Percentiles rank a stretch among this genome's conserved stretches.
Evolutionary conservation across 2,888 invertebrate species (phyloP).

Genomic region (Heliconius charithonia): DNA sequence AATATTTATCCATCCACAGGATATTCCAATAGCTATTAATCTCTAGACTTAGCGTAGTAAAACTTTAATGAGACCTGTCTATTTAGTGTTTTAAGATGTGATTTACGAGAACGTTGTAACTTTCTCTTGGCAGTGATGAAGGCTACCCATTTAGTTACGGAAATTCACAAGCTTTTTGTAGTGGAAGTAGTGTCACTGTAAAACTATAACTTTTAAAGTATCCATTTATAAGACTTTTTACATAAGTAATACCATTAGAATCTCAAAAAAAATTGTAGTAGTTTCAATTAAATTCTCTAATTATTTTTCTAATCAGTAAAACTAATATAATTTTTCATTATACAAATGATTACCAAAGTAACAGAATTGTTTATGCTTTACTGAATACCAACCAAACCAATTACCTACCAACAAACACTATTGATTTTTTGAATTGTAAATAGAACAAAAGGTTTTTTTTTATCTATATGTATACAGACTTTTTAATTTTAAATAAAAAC

Average conservation of each 20-base stretch:
- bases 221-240: slow-evolving; percentile 7
- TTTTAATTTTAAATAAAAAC: too few relatives aligned
- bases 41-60: slow-evolving; percentile 36
- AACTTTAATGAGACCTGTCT: slow-evolving; percentile 74
- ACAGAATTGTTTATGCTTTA: too few relatives aligned
- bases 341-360: too few relatives aligned
- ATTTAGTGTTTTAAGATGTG: slow-evolving; percentile 59
- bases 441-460: too few relatives aligned
- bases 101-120: slow-evolving; percentile 41
- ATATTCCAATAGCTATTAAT: slow-evolving; percentile 30
- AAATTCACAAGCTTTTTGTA: slow-evolving; percentile 27
- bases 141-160: slow-evolving; percentile 44
- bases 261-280: not conserved
- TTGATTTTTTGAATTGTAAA: too few relatives aligned
- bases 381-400: too few relatives aligned
- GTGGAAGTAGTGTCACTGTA: slow-evolving; percentile 24
- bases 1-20: slow-evolving; percentile 1
- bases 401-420: too few relatives aligned
- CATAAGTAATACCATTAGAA: too few relatives aligned
- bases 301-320: not conserved
- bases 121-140: slow-evolving; percentile 49
- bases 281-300: not conserved
- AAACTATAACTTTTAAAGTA: slow-evolving; percentile 8
- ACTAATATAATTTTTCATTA: too few relatives aligned
- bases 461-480: too few relatives aligned